These are phyloP conservation scores for Hofmannophila pseudospretella DNA, from an alignment of 2,888 invertebrate genomes.

Conservation along the genomic window DNA sequence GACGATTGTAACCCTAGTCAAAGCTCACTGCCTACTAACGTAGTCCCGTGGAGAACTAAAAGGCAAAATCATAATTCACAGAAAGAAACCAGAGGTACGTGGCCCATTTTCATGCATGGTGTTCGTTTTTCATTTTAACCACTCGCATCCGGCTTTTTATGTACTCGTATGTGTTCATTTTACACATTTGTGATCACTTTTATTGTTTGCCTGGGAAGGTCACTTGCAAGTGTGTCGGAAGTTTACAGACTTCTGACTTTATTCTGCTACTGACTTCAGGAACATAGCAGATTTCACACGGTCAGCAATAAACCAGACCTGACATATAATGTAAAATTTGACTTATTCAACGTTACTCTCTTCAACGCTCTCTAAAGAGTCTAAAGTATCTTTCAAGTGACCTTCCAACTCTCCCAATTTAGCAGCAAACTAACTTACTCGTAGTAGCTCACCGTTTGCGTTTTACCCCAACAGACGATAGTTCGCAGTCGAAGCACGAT, in stretches of 20 bases:
- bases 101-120: conserved; percentile 65
- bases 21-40: conserved; percentile 64
- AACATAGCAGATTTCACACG: too few species aligned
- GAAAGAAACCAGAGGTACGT: conserved; percentile 73
- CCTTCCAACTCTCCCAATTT: background rate
- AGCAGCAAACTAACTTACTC: conserved; percentile 4
- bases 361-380: too few species aligned
- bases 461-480: conserved; percentile 65
- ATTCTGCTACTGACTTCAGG: too few species aligned
- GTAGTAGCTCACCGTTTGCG: conserved; percentile 25
- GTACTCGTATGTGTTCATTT: conserved; percentile 38
- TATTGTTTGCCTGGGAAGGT: background rate
- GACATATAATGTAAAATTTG: too few species aligned
- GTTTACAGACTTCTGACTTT: too few species aligned
- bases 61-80: conserved; percentile 66
- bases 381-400: background rate
- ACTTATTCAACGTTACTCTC: too few species aligned
- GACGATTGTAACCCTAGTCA: conserved; percentile 64
- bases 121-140: conserved; percentile 65
- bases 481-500: conserved; percentile 65
- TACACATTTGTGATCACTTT: background rate
- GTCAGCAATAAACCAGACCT: too few species aligned
- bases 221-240: background rate
- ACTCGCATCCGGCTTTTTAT: conserved; percentile 52
- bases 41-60: conserved; percentile 70